Evolutionary conservation across 2,113 vertebrate species (phyloP).

Genomic region (Craseonycteris thonglongyai): DNA sequence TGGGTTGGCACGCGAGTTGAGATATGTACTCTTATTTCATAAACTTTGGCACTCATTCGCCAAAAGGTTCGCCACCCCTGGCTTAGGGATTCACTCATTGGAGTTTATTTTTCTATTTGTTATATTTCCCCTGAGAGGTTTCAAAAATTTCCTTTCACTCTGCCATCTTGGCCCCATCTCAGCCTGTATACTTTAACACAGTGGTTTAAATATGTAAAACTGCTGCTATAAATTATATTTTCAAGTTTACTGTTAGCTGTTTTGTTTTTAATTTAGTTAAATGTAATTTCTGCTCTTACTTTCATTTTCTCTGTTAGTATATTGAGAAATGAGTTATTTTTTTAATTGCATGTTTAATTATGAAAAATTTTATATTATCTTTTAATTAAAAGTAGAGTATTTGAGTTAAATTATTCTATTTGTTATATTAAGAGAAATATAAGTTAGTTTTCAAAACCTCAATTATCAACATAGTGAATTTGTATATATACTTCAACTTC

Average conservation of each 20-base stretch:
- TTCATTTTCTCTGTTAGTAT: not conserved
- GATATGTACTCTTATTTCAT: too few species aligned
- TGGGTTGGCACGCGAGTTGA: too few species aligned
- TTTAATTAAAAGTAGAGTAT: not conserved
- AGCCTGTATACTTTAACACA: not conserved
- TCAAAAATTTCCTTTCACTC: too few species aligned
- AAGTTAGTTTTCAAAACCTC: not conserved
- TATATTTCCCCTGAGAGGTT: too few species aligned
- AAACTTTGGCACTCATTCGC: too few species aligned
- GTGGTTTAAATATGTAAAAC: not conserved
- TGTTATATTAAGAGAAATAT: not conserved
- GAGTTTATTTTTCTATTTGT: too few species aligned
- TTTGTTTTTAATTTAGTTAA: slow-evolving; percentile 15
- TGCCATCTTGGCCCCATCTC: too few species aligned
- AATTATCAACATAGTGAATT: not conserved
- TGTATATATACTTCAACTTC: not conserved
- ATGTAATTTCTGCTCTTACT: not conserved
- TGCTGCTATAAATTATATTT: not conserved
- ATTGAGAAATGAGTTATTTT: not conserved
- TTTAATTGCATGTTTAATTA: not conserved
- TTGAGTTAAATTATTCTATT: not conserved
- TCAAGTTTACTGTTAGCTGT: not conserved
- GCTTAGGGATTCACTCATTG: too few species aligned
- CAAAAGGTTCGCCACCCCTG: too few species aligned
- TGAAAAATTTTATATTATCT: not conserved